A percentile compares a stretch with the other conserved stretches of the same genome.
Conservation (phyloP, 2,113 vertebrate genomes). For the Dipodomys spectabilis region DNA sequence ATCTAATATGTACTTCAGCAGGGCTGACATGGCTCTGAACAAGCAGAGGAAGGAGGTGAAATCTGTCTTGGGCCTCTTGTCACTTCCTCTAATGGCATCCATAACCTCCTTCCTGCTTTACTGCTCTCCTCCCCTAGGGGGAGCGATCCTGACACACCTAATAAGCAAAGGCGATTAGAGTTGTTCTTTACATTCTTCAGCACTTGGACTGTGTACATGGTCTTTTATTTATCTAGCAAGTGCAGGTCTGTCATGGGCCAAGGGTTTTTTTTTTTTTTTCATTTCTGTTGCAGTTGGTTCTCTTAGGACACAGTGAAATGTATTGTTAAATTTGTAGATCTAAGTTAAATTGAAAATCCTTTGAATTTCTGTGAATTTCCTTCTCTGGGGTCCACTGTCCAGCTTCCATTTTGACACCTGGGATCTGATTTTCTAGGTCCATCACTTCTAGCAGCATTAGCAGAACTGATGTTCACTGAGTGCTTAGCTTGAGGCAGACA, state of each 20-base stretch:
- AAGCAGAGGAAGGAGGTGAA: constrained; percentile 29
- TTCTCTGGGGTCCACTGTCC: too few relatives aligned
- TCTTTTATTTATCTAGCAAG: background rate
- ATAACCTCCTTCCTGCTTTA: constrained; percentile 1
- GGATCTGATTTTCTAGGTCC: background rate
- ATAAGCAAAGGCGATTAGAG: constrained; percentile 27
- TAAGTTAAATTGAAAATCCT: constrained; percentile 42
- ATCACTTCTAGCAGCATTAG: background rate
- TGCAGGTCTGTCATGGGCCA: background rate
- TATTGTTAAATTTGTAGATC: constrained; percentile 26
- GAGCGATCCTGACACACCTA: background rate
- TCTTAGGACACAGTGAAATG: constrained; percentile 41
- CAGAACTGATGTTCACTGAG: background rate
- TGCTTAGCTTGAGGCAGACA: background rate
- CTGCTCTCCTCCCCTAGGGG: background rate
- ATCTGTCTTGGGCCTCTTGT: constrained; percentile 43
- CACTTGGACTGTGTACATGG: background rate
- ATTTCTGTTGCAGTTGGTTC: background rate
- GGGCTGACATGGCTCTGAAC: constrained; percentile 35
- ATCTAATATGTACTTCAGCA: constrained; percentile 61
- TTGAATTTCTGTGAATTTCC: background rate
- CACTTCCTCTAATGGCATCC: constrained; percentile 30
- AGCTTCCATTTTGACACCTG: background rate
- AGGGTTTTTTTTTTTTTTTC: background rate
- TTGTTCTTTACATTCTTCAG: background rate